Percentiles rank a stretch among this genome's conserved stretches.
These are phyloP conservation scores for Lagothrix lagotricha DNA, from an alignment of 2,797 vertebrate species.

Conservation along the genomic window DNA sequence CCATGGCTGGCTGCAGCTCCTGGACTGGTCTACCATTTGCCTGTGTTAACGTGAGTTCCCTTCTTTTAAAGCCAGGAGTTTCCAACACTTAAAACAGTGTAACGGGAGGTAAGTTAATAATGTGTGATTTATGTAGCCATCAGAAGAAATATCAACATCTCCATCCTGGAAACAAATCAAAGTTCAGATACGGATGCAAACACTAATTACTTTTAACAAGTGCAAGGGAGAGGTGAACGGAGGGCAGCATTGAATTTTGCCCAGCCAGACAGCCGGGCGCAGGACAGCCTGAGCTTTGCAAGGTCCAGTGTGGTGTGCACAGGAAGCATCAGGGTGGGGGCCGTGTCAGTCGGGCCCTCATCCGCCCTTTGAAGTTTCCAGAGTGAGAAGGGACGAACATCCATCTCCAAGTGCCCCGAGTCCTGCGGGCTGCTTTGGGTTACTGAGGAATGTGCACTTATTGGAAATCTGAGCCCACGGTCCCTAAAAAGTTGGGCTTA, in stretches of 20 bases:
- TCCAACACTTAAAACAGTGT: constrained; percentile 70
- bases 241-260: constrained; percentile 72
- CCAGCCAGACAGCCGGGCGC: constrained; percentile 67
- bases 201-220: constrained; percentile 83
- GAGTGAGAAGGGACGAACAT: constrained; percentile 83
- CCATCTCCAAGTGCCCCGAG: constrained; percentile 83
- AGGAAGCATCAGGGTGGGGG: constrained; percentile 84
- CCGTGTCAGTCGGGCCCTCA: constrained; percentile 78
- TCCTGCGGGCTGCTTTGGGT: constrained; percentile 83
- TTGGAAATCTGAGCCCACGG: constrained; percentile 86
- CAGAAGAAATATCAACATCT: constrained; percentile 73
- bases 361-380: constrained; percentile 85
- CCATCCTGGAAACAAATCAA: constrained; percentile 71
- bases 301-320: constrained; percentile 69
- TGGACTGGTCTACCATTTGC: not conserved
- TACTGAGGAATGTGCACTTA: constrained; percentile 86
- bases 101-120: constrained; percentile 77
- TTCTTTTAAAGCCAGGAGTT: constrained; percentile 70
- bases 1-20: fast-evolving
- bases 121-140: constrained; percentile 79
- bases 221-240: constrained; percentile 73
- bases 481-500: constrained; percentile 82
- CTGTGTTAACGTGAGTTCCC: not conserved
- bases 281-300: constrained; percentile 71
- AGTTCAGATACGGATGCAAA: constrained; percentile 76